These are phyloP conservation scores for Platysteira castanea DNA, from an alignment of 2,113 vertebrate genomes.

Conservation along the genomic window DNA sequence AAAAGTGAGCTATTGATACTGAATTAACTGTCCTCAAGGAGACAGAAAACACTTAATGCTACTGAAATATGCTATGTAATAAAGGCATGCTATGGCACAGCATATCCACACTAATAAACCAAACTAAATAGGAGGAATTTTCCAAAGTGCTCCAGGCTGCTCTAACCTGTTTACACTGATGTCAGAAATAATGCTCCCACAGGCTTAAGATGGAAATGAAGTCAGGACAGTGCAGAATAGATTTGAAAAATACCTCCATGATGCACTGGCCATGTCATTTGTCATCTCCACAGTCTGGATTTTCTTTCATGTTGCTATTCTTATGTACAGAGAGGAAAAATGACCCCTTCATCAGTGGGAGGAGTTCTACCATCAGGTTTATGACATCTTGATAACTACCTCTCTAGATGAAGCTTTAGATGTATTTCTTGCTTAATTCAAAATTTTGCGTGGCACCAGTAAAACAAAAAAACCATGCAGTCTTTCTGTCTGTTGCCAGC, in stretches of 20 bases:
- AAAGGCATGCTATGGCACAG: not conserved
- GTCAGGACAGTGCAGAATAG: not conserved
- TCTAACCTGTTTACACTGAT: not conserved
- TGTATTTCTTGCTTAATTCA: not conserved
- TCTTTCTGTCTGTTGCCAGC: not conserved
- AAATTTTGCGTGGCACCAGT: not conserved
- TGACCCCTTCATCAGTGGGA: not conserved
- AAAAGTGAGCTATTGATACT: not conserved
- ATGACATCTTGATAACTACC: not conserved
- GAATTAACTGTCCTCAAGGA: not conserved
- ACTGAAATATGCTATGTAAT: not conserved
- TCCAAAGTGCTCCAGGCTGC: not conserved
- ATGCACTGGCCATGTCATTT: not conserved
- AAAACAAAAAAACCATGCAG: not conserved
- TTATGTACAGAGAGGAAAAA: not conserved
- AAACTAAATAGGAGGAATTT: not conserved
- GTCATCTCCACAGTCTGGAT: not conserved
- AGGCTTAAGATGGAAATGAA: not conserved
- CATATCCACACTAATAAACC: not conserved
- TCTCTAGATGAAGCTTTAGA: not conserved
- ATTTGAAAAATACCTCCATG: not conserved
- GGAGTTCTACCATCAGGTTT: not conserved
- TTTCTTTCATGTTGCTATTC: not conserved
- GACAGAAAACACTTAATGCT: not conserved
- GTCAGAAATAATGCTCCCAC: not conserved